phyloP scores from a whole-genome alignment of 2,113 vertebrate genomes.

The Rattus norvegicus region DNA sequence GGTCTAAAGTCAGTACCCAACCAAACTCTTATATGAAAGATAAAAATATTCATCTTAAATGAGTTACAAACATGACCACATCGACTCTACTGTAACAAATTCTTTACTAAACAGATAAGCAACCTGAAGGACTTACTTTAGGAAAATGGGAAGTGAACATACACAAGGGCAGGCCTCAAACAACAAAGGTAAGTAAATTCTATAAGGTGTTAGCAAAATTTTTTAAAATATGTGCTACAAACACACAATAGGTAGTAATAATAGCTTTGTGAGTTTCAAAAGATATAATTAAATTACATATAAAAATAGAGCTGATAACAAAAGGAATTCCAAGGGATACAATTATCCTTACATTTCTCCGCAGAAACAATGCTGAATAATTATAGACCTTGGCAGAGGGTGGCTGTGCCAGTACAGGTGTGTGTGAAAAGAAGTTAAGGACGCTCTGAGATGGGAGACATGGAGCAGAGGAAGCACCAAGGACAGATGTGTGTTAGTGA shows the following conservation, averaged over 20 bases:
- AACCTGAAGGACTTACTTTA: not conserved
- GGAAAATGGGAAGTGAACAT: not conserved
- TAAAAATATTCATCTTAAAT: conserved; percentile 11
- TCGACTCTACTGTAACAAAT: not conserved
- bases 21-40: not conserved
- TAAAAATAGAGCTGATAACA: not conserved
- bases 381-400: not conserved
- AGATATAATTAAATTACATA: not conserved
- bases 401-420: not conserved
- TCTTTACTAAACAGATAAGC: not conserved
- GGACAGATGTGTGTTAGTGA: not conserved
- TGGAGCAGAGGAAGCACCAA: not conserved
- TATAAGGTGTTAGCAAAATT: not conserved
- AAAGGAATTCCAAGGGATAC: not conserved
- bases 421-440: not conserved
- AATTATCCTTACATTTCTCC: not conserved
- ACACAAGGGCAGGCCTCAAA: not conserved
- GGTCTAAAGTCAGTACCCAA: not conserved
- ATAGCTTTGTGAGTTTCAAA: not conserved
- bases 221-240: not conserved
- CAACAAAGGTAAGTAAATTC: not conserved
- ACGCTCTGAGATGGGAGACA: not conserved
- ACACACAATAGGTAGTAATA: not conserved
- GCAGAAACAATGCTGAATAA: not conserved
- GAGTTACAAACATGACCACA: not conserved